Evolutionary conservation across 2,113 vertebrate genomes (phyloP).

Genomic region (Microtus pennsylvanicus): DNA sequence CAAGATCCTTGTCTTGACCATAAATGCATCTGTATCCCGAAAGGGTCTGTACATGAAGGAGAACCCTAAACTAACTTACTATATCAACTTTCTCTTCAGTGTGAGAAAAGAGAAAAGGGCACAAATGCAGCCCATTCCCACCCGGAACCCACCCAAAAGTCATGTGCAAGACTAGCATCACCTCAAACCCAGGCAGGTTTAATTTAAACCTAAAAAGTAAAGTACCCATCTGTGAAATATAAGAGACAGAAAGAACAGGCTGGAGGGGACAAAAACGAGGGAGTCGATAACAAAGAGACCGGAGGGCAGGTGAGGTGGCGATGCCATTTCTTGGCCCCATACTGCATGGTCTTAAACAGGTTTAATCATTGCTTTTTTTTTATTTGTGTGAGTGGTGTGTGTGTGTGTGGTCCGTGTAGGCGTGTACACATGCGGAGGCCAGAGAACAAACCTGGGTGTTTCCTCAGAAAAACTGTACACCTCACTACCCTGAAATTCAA

Average conservation of each 20-base stretch:
- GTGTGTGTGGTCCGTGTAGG: neutral
- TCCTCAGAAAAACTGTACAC: no score
- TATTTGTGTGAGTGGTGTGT: neutral
- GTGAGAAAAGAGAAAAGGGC: neutral
- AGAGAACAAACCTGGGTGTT: neutral
- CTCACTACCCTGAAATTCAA: neutral
- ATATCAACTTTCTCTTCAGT: neutral
- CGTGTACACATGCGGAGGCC: neutral
- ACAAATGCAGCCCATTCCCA: neutral
- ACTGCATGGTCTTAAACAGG: no score
- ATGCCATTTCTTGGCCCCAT: no score
- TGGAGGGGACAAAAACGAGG: neutral
- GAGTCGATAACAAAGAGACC: no score
- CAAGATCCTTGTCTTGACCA: neutral
- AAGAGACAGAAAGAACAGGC: neutral
- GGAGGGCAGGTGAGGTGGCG: no score
- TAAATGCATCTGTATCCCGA: neutral
- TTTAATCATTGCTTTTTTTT: neutral
- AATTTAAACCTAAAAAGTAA: neutral
- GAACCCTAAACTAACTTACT: neutral
- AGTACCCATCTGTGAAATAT: neutral
- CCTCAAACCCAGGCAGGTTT: neutral
- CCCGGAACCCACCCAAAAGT: neutral
- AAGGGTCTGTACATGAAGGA: neutral
- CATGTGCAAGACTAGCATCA: neutral